Conservation (phyloP, 2,888 invertebrate species). For the Dryococelus australis region DNA sequence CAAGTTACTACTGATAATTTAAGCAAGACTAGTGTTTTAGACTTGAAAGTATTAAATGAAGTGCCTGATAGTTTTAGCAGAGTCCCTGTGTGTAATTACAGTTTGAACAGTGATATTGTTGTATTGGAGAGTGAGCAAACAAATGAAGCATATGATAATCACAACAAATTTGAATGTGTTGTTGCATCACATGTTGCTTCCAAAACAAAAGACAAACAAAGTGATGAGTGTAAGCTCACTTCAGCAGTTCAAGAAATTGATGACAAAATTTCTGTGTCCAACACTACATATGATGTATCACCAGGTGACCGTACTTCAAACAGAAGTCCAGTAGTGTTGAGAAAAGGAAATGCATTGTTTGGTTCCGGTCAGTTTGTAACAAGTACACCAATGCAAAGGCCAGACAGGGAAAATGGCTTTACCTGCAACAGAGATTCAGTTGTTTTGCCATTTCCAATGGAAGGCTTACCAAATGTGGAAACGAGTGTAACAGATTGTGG, state of each 20-base stretch:
- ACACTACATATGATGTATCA: neutral
- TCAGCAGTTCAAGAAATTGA: neutral
- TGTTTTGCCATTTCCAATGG: neutral
- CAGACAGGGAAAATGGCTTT: neutral
- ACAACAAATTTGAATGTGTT: neutral
- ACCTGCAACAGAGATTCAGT: neutral
- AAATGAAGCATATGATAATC: neutral
- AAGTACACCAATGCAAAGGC: neutral
- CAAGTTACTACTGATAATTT: neutral
- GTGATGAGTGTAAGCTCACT: neutral
- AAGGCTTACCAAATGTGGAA: neutral
- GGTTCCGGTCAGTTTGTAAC: neutral
- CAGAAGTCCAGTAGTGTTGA: neutral
- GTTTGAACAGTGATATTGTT: neutral
- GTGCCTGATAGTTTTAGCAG: neutral
- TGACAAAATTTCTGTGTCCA: neutral
- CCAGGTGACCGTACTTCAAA: neutral
- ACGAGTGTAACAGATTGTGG: neutral
- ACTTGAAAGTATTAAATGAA: neutral
- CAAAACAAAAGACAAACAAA: neutral
- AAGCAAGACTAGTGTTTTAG: slow-evolving; percentile 5
- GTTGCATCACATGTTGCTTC: neutral
- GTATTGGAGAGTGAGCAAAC: neutral
- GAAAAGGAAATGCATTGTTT: neutral
- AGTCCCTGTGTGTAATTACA: neutral